These are phyloP conservation scores for Drosophila mayaguana DNA, from an alignment of 2,888 invertebrate genomes.

Conservation along the genomic window DNA sequence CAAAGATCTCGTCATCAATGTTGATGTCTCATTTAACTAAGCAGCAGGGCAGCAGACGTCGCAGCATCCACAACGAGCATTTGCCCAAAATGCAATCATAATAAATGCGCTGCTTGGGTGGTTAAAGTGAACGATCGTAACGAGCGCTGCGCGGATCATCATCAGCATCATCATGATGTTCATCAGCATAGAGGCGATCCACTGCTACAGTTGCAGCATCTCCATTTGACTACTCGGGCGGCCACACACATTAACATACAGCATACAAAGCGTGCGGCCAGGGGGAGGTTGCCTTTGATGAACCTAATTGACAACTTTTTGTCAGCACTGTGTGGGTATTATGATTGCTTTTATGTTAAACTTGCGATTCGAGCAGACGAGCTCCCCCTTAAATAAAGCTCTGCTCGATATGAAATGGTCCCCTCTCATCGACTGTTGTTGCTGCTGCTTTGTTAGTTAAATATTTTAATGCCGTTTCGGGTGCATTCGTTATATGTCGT, in stretches of 20 bases:
- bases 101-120: slow-evolving; percentile 78
- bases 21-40: slow-evolving; percentile 80
- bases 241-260: slow-evolving; percentile 70
- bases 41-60: slow-evolving; percentile 59
- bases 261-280: neutral
- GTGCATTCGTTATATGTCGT: slow-evolving; percentile 59
- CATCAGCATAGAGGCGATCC: slow-evolving; percentile 36
- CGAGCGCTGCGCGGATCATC: slow-evolving; percentile 16
- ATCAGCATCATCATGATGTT: slow-evolving; percentile 20
- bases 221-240: slow-evolving; percentile 71
- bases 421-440: slow-evolving; percentile 7
- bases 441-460: slow-evolving; percentile 68
- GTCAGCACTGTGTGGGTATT: slow-evolving; percentile 79
- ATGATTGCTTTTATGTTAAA: slow-evolving; percentile 83
- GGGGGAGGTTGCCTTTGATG: slow-evolving; percentile 57
- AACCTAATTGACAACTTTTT: slow-evolving; percentile 83
- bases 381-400: slow-evolving; percentile 9
- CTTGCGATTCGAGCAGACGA: slow-evolving; percentile 12
- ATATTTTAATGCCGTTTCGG: slow-evolving; percentile 54
- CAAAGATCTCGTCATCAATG: slow-evolving; percentile 26
- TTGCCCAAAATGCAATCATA: slow-evolving; percentile 77
- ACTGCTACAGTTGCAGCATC: slow-evolving; percentile 18
- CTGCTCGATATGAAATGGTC: neutral
- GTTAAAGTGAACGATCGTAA: slow-evolving; percentile 28
- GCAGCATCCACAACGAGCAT: slow-evolving; percentile 35